A percentile compares a stretch with the other conserved stretches of the same genome.
These are phyloP conservation scores for Hartigia nigra DNA, from an alignment of 2,888 invertebrate genomes.

Conservation along the genomic window DNA sequence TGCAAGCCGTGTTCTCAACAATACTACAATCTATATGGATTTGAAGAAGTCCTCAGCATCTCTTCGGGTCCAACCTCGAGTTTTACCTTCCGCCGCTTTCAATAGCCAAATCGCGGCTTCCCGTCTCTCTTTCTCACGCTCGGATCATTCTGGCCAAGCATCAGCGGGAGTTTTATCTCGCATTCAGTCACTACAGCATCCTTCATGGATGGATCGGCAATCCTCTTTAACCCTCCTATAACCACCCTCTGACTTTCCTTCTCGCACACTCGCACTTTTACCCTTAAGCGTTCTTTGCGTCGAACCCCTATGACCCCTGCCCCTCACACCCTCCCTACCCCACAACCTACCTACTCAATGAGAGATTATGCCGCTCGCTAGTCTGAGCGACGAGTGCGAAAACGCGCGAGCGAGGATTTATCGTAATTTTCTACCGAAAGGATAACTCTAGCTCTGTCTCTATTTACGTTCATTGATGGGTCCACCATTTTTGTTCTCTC, in stretches of 20 bases:
- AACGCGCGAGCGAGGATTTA: slow-evolving; percentile 4
- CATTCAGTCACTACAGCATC: slow-evolving; percentile 57
- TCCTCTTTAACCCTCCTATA: slow-evolving; percentile 56
- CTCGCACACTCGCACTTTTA: slow-evolving; percentile 30
- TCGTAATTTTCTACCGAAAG: slow-evolving; percentile 3
- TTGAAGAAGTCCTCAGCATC: slow-evolving; percentile 56
- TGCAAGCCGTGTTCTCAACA: slow-evolving; percentile 54
- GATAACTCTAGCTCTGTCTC: background rate
- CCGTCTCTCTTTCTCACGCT: slow-evolving; percentile 25
- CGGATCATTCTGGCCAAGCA: slow-evolving; percentile 48
- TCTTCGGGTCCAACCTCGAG: slow-evolving; percentile 55
- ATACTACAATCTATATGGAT: slow-evolving; percentile 64
- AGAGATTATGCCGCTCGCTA: slow-evolving; percentile 7
- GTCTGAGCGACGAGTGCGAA: slow-evolving; percentile 7
- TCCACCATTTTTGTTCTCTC: background rate
- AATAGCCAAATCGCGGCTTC: slow-evolving; percentile 45
- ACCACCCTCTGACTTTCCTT: slow-evolving; percentile 23
- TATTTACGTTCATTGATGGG: background rate
- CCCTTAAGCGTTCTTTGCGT: slow-evolving; percentile 21
- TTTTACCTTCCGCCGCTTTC: slow-evolving; percentile 60
- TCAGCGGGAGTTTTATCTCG: slow-evolving; percentile 57
- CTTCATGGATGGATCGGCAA: slow-evolving; percentile 61
- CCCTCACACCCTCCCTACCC: slow-evolving; percentile 5
- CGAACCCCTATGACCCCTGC: slow-evolving; percentile 16
- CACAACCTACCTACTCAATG: slow-evolving; percentile 5